Base-by-base conservation (phyloP, 2,888 invertebrate species). In the Lysandra bellargus region DNA sequence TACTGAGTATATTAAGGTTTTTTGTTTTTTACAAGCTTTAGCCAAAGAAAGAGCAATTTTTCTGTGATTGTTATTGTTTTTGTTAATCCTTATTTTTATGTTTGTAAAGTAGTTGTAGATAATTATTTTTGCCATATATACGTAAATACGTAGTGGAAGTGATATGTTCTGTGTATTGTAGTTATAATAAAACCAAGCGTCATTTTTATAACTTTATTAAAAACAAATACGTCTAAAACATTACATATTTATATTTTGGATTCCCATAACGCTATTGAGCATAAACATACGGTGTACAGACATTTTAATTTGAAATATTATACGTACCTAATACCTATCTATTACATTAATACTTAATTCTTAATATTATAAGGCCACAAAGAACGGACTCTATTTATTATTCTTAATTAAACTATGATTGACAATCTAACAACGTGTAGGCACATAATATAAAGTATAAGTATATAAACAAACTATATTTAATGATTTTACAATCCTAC, bases 231-330 rank as follows among this genome's bases (percentile, higher is more conserved):
- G 6, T 73, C 37, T 40, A 37, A 33, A 73, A 73, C 17, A 40
- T 40, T 40, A 72, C 37, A 72, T 73, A 37, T 17, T 6, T 37
- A 40, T 40, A 73, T 73, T 40, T 73, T 73, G 40, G 40, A 73
- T 40, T 40, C 14, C 33, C 73, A 17, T 73, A 73, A 40, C 40
- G 40, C 73, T 40, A 73, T 73, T 73, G 73, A 40, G 73, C 73
- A 73, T 73, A 17, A 73, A 37, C 17, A 73, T 73, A 40, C 40
- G 73, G 33, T 73, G 40, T 73, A n/a, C 73, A 73, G 4, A 37
- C 64, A 69, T 5, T 30, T 30, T 73, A 73, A 17, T 37, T 73
- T 14, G 4, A 73, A 37, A 2, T 17, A n/a, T 60, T 73, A 61
- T 12, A 2, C 33, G 33, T 2, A 33, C 2, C 33, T 2, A 33